Percentiles rank a stretch among this genome's conserved stretches.
These are phyloP conservation scores for Hemiscyllium ocellatum DNA, from an alignment of 2,113 vertebrate species.

Conservation along the genomic window DNA sequence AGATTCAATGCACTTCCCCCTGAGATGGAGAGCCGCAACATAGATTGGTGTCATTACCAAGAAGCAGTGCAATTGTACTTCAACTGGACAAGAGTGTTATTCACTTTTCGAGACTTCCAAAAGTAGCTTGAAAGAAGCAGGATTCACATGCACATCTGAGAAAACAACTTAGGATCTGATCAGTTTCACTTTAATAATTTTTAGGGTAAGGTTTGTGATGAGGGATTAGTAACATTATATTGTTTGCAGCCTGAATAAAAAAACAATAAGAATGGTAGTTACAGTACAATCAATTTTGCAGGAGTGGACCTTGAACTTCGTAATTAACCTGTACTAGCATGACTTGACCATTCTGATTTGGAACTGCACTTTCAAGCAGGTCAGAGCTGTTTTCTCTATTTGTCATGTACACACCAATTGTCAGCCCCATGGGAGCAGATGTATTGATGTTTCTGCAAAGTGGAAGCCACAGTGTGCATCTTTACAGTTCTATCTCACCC, in stretches of 20 bases:
- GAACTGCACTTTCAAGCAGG: not conserved
- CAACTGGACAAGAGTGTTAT: not conserved
- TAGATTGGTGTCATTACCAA: not conserved
- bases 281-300: not conserved
- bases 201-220: not conserved
- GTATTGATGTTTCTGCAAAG: not conserved
- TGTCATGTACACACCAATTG: not conserved
- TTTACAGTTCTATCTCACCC: not conserved
- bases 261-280: not conserved
- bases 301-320: not conserved
- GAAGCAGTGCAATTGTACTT: not conserved
- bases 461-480: not conserved
- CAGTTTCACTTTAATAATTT: not conserved
- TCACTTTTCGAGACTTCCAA: not conserved
- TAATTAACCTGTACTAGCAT: not conserved
- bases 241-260: not conserved
- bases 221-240: not conserved
- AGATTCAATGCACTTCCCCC: conserved; percentile 8
- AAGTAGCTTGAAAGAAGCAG: not conserved
- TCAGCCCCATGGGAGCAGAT: not conserved
- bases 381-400: not conserved
- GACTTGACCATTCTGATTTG: not conserved
- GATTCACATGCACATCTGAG: not conserved
- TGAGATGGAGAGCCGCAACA: not conserved
- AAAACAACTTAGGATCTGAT: not conserved